These are phyloP conservation scores for Chalcosyrphus nemorum DNA, from an alignment of 2,888 invertebrate genomes.

Conservation along the genomic window DNA sequence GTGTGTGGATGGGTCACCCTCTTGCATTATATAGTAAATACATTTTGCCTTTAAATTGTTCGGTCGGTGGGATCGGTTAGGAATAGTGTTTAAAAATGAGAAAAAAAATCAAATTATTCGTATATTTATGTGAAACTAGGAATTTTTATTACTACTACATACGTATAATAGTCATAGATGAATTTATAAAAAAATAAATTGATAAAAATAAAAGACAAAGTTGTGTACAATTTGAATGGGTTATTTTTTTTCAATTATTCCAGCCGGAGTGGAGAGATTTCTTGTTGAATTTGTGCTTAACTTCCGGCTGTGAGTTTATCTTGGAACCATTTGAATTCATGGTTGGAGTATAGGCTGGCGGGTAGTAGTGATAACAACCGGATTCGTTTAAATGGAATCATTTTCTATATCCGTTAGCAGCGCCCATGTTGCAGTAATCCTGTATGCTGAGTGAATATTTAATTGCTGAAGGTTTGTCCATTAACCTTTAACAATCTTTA, in stretches of 20 bases:
- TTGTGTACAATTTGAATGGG: not conserved
- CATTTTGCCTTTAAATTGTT: too few species aligned
- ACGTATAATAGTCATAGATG: constrained; percentile 27
- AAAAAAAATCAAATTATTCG: too few species aligned
- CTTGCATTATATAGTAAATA: not conserved
- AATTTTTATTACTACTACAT: constrained; percentile 34
- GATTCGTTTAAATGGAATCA: too few species aligned
- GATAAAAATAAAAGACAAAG: not conserved
- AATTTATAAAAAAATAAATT: constrained; percentile 37
- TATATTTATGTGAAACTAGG: constrained; percentile 56
- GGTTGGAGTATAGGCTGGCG: not conserved
- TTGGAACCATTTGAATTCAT: not conserved
- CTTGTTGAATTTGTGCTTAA: not conserved
- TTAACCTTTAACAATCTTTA: too few species aligned
- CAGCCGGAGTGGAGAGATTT: not conserved
- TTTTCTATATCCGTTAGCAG: too few species aligned
- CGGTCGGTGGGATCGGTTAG: constrained; percentile 1
- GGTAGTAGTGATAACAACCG: not conserved
- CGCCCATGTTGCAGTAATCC: too few species aligned
- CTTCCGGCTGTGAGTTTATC: not conserved
- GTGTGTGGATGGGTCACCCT: not conserved
- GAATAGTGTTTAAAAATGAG: constrained; percentile 34
- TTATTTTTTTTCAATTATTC: too few species aligned
- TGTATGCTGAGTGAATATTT: too few species aligned
- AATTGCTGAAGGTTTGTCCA: too few species aligned